These are phyloP conservation scores for Villa cingulata DNA, from an alignment of 2,888 invertebrate genomes.

Conservation along the genomic window DNA sequence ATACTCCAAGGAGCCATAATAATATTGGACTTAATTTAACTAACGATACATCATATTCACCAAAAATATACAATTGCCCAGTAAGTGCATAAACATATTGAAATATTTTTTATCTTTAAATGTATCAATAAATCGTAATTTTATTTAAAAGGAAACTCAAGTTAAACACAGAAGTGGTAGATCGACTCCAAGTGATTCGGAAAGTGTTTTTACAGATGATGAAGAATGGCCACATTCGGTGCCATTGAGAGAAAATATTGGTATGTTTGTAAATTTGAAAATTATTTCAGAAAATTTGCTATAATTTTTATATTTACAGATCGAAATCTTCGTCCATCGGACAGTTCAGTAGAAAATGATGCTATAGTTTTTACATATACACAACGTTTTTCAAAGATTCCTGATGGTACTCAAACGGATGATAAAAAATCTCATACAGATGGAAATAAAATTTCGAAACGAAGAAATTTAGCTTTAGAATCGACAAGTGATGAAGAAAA, in stretches of 20 bases:
- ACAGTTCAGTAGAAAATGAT: conserved; percentile 44
- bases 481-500: conserved; percentile 34
- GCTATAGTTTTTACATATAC: conserved; percentile 41
- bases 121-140: neutral
- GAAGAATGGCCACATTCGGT: conserved; percentile 49
- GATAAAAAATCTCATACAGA: conserved; percentile 40
- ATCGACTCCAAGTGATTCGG: conserved; percentile 51
- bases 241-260: conserved; percentile 33
- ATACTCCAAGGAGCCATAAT: conserved; percentile 35
- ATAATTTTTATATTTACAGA: conserved; percentile 19
- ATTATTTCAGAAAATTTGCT: conserved; percentile 3
- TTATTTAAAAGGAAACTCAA: neutral
- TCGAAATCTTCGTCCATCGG: conserved; percentile 40
- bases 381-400: conserved; percentile 44
- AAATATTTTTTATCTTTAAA: neutral
- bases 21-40: conserved; percentile 36
- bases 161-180: conserved; percentile 21
- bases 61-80: conserved; percentile 34
- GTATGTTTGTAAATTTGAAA: conserved; percentile 15
- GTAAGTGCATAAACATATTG: conserved; percentile 20
- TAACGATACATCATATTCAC: conserved; percentile 36
- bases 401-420: conserved; percentile 34
- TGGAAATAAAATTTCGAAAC: conserved; percentile 46
- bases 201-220: conserved; percentile 56
- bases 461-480: conserved; percentile 29